Conservation (phyloP, 2,113 vertebrate species). For the Lagopus leucura region DNA sequence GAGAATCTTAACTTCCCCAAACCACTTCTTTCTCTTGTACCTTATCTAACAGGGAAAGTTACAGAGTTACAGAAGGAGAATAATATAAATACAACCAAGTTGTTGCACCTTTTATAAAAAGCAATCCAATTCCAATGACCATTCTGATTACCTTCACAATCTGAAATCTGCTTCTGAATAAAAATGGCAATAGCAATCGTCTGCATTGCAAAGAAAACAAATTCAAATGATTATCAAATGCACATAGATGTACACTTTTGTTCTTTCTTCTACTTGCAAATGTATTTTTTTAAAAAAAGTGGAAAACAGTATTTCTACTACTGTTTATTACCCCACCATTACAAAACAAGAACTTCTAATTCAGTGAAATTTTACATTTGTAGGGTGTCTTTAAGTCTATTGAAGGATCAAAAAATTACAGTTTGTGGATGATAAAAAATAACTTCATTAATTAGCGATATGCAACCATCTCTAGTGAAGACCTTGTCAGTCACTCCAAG, state of each 20-base stretch:
- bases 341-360: not conserved
- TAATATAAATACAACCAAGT: not conserved
- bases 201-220: not conserved
- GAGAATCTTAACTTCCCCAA: not conserved
- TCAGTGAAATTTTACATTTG: not conserved
- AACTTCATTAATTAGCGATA: not conserved
- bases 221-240: not conserved
- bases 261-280: not conserved
- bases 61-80: not conserved
- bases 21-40: not conserved
- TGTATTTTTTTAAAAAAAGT: not conserved
- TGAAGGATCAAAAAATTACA: not conserved
- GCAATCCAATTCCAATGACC: not conserved
- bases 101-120: not conserved
- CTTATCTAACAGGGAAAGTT: not conserved
- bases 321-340: not conserved
- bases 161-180: not conserved
- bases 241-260: not conserved
- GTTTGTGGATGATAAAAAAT: not conserved
- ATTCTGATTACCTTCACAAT: not conserved
- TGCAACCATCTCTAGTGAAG: not conserved
- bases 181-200: not conserved
- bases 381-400: not conserved
- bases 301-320: not conserved
- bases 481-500: not conserved